These are phyloP conservation scores for Holothuria scabra DNA, from an alignment of 53 echinoderm and acorn worm genomes.

Conservation along the genomic window DNA sequence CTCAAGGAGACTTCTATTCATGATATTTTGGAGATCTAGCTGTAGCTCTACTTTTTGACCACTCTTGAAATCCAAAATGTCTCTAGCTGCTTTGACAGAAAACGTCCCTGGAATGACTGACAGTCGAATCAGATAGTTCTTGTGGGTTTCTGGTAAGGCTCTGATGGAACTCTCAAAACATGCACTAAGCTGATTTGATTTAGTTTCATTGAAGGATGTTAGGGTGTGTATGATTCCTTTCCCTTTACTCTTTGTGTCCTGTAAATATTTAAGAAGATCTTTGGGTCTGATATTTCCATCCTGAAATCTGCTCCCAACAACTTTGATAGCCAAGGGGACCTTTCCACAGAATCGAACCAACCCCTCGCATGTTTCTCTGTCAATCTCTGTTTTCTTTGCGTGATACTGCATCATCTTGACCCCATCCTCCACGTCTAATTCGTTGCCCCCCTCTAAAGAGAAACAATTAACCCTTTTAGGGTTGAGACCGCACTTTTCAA, in stretches of 20 bases:
- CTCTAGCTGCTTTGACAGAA: constrained; percentile 79
- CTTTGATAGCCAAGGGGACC: constrained; percentile 86
- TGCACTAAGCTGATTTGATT: constrained; percentile 72
- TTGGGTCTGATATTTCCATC: constrained; percentile 80
- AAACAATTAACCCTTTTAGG: constrained; percentile 45
- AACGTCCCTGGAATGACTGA: constrained; percentile 92
- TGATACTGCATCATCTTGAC: constrained; percentile 82
- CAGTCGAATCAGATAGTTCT: constrained; percentile 70
- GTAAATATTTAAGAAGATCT: constrained; percentile 72
- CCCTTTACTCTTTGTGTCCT: constrained; percentile 50
- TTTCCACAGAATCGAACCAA: constrained; percentile 83
- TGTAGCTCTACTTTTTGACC: constrained; percentile 67
- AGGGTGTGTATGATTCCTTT: constrained; percentile 62
- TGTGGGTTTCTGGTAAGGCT: constrained; percentile 67
- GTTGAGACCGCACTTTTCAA: constrained; percentile 65
- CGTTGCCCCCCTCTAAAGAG: constrained; percentile 77
- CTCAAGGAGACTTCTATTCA: constrained; percentile 89
- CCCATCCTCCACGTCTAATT: constrained; percentile 79
- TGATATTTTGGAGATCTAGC: constrained; percentile 81
- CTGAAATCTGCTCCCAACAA: constrained; percentile 88
- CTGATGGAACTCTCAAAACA: constrained; percentile 78
- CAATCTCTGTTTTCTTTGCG: constrained; percentile 69
- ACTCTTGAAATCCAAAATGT: constrained; percentile 63
- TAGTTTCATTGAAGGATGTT: constrained; percentile 71
- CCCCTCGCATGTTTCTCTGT: constrained; percentile 64